Evolutionary conservation across 2,797 vertebrate species (phyloP).

Genomic region (Hippopotamyrus pictus): DNA sequence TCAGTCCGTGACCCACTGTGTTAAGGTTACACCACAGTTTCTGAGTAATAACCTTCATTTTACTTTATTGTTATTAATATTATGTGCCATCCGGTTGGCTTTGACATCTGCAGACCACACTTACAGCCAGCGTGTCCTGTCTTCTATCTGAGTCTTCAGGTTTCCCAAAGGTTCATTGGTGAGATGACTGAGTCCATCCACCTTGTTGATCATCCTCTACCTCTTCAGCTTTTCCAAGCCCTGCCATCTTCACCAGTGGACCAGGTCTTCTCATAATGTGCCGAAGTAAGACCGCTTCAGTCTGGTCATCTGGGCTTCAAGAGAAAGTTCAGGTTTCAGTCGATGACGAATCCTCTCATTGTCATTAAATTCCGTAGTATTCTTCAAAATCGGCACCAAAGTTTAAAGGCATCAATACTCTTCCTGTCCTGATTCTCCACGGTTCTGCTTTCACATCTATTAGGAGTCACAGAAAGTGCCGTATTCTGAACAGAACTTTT

Average conservation of each 20-base stretch:
- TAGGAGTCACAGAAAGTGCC: background rate
- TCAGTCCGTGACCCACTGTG: background rate
- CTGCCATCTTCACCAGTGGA: background rate
- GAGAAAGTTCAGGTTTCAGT: background rate
- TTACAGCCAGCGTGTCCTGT: background rate
- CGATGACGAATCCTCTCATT: background rate
- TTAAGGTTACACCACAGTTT: background rate
- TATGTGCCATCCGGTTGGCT: background rate
- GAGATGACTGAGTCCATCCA: background rate
- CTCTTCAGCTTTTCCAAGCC: background rate
- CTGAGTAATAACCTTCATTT: background rate
- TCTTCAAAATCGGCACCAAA: background rate
- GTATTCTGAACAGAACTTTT: background rate
- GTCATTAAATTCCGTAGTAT: background rate
- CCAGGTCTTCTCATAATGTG: background rate
- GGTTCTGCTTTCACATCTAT: background rate
- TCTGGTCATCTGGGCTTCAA: background rate
- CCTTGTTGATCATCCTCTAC: background rate
- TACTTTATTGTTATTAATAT: background rate
- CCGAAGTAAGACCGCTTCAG: background rate
- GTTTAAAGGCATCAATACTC: background rate
- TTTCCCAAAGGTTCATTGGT: background rate
- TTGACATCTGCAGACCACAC: background rate
- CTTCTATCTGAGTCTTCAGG: background rate
- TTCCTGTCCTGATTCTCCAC: background rate